phyloP scores from a whole-genome alignment of 2,888 invertebrate genomes.

The Lochmaea crataegi region DNA sequence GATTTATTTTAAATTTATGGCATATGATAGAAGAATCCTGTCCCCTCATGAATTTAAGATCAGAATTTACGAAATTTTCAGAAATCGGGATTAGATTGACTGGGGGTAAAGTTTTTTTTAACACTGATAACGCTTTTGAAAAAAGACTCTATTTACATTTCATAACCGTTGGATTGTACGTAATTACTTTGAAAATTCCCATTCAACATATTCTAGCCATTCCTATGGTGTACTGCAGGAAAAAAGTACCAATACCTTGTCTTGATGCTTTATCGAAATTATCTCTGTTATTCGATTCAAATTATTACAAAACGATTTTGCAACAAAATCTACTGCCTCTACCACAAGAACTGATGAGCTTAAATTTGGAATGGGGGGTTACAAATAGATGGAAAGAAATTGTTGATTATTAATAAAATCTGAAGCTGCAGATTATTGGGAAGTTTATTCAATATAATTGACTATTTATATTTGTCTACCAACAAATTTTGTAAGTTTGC shows the following conservation, averaged over 20 bases:
- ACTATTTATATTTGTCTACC: too few relatives aligned
- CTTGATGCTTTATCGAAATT: conserved; percentile 57
- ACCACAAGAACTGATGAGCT: conserved; percentile 56
- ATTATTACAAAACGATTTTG: conserved; percentile 51
- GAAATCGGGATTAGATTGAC: neutral
- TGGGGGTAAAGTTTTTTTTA: conserved; percentile 54
- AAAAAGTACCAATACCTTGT: conserved; percentile 56
- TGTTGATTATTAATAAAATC: neutral
- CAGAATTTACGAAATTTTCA: neutral
- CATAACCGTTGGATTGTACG: conserved; percentile 51
- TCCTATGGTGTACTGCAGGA: conserved; percentile 53
- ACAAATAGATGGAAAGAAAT: conserved; percentile 47
- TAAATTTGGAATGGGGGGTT: conserved; percentile 61
- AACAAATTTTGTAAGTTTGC: too few relatives aligned
- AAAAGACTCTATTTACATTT: conserved; percentile 55
- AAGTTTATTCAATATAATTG: too few relatives aligned
- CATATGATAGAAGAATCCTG: conserved; percentile 44
- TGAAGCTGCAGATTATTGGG: too few relatives aligned
- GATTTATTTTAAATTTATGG: conserved; percentile 52
- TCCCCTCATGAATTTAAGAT: conserved; percentile 18
- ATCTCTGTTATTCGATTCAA: conserved; percentile 53
- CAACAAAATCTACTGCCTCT: conserved; percentile 58
- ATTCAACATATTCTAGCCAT: conserved; percentile 53
- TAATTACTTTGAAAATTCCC: conserved; percentile 53
- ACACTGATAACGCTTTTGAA: conserved; percentile 57